phyloP scores from a whole-genome alignment of 92 coral and sea anemone genomes.

The Siderastrea radians region DNA sequence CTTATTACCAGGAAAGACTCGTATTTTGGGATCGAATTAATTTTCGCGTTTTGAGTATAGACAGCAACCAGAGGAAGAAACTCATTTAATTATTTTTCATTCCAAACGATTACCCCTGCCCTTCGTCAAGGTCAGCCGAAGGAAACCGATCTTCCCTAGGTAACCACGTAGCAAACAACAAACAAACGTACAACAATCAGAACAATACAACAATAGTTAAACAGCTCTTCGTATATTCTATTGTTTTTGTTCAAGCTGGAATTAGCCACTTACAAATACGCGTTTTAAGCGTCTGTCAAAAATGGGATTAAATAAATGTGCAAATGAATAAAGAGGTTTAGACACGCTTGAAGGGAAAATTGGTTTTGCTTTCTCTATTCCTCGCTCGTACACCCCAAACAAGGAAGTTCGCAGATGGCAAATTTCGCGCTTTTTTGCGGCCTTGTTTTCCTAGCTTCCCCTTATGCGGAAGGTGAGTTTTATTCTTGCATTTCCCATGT shows the following conservation, averaged over 20 bases:
- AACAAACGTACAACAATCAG: not conserved
- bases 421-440: not conserved
- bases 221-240: not conserved
- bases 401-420: not conserved
- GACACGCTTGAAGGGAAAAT: not conserved
- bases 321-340: not conserved
- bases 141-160: too few relatives aligned
- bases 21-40: too few relatives aligned
- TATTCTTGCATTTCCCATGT: not conserved
- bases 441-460: constrained; percentile 2
- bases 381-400: not conserved
- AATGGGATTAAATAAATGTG: not conserved
- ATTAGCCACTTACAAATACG: not conserved
- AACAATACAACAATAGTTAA: too few relatives aligned
- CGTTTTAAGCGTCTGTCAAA: not conserved
- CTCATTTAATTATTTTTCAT: too few relatives aligned
- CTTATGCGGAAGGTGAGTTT: constrained; percentile 12
- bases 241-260: not conserved
- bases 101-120: too few relatives aligned
- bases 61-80: too few relatives aligned
- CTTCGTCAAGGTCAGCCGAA: too few relatives aligned
- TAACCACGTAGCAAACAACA: not conserved
- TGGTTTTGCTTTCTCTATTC: not conserved
- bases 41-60: too few relatives aligned
- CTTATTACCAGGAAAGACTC: too few relatives aligned